A percentile compares a stretch with the other conserved stretches of the same genome.
Conservation (phyloP, 2,113 vertebrate species). For the Dicaeum eximium region DNA sequence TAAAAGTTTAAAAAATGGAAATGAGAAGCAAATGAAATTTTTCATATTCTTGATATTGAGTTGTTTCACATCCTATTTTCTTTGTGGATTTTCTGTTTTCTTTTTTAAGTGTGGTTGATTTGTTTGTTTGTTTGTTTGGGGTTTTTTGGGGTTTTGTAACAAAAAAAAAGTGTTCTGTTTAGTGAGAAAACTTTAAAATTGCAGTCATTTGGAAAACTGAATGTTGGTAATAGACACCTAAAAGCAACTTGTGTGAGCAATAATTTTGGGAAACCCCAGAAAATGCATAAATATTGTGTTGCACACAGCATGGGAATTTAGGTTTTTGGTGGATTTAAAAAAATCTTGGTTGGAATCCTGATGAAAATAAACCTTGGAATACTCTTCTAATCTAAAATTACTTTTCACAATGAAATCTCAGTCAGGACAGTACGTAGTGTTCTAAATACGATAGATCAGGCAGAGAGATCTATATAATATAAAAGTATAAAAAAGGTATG, state of each 20-base stretch:
- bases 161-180: not conserved
- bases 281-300: not conserved
- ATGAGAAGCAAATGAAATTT: not conserved
- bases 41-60: not conserved
- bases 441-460: not conserved
- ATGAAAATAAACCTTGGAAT: not conserved
- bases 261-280: not conserved
- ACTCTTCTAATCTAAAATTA: not conserved
- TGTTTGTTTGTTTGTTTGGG: not conserved
- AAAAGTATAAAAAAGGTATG: not conserved
- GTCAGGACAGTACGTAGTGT: not conserved
- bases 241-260: not conserved
- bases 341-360: not conserved
- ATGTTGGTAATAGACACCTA: not conserved
- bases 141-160: not conserved
- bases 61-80: not conserved
- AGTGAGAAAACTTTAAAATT: not conserved
- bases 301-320: not conserved
- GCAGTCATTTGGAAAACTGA: not conserved
- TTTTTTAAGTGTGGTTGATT: not conserved
- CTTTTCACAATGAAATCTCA: not conserved
- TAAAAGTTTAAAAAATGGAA: not conserved
- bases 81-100: not conserved
- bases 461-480: not conserved
- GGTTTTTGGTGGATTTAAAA: not conserved